These are phyloP conservation scores for Lysandra bellargus DNA, from an alignment of 2,888 invertebrate species.

Conservation along the genomic window DNA sequence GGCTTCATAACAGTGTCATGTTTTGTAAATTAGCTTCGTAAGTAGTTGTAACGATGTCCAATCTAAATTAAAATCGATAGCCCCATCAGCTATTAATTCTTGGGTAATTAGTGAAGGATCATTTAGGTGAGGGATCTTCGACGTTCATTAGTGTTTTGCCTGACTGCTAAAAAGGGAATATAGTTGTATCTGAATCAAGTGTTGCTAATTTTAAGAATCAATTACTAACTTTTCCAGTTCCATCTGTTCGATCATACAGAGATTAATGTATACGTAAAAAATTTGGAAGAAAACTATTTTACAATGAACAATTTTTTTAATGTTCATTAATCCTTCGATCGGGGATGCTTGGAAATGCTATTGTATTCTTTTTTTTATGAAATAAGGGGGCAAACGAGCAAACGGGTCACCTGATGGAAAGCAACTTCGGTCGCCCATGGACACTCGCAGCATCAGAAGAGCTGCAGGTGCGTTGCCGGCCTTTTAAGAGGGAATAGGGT, in stretches of 20 bases:
- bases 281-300: neutral
- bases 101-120: neutral
- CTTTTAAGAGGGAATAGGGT: too few relatives aligned
- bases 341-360: too few relatives aligned
- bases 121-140: neutral
- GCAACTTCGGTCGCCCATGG: too few relatives aligned
- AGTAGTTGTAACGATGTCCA: constrained; percentile 2
- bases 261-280: neutral
- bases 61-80: constrained; percentile 7
- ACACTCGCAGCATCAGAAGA: too few relatives aligned
- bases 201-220: neutral
- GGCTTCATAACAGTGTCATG: constrained; percentile 5
- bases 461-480: too few relatives aligned
- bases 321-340: neutral
- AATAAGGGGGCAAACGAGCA: too few relatives aligned
- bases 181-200: neutral
- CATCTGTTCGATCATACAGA: too few relatives aligned
- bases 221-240: neutral
- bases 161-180: neutral
- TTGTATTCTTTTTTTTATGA: too few relatives aligned
- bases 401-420: too few relatives aligned
- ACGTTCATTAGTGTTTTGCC: neutral
- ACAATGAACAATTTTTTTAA: neutral
- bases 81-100: constrained; percentile 5
- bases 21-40: neutral